Conservation (phyloP, 2,113 vertebrate species). For the Phrynosoma platyrhinos region DNA sequence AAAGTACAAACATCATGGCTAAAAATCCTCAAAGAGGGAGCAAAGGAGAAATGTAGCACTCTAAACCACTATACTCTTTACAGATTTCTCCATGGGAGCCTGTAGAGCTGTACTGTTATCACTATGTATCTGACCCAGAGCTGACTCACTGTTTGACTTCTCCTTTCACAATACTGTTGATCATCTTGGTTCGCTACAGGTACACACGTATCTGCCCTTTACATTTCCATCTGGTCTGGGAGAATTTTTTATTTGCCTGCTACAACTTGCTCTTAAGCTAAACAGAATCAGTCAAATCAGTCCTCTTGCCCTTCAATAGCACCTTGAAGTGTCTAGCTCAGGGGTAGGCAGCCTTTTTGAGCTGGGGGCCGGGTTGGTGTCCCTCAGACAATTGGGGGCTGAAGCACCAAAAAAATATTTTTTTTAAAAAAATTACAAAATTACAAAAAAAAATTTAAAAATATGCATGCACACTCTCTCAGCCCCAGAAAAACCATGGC, state of each 20-base stretch:
- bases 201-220: not conserved
- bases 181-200: not conserved
- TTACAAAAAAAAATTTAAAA: too few relatives aligned
- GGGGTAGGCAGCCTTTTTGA: too few relatives aligned
- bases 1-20: not conserved
- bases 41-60: too few relatives aligned
- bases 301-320: not conserved
- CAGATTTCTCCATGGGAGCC: constrained; percentile 22
- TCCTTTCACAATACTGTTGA: not conserved
- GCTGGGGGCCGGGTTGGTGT: too few relatives aligned
- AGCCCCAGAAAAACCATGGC: too few relatives aligned
- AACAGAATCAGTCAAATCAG: not conserved
- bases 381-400: too few relatives aligned
- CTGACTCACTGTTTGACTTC: constrained; percentile 6
- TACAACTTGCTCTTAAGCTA: constrained; percentile 26
- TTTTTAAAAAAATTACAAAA: too few relatives aligned
- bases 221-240: constrained; percentile 3
- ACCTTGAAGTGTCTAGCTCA: not conserved
- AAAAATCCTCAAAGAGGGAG: constrained; percentile 3
- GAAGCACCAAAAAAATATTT: too few relatives aligned
- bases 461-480: too few relatives aligned
- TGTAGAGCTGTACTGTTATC: not conserved
- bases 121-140: constrained; percentile 14
- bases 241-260: constrained; percentile 21
- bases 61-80: not conserved